Evolutionary conservation across 2,888 invertebrate genomes (phyloP).

Genomic region (Autographa gamma): DNA sequence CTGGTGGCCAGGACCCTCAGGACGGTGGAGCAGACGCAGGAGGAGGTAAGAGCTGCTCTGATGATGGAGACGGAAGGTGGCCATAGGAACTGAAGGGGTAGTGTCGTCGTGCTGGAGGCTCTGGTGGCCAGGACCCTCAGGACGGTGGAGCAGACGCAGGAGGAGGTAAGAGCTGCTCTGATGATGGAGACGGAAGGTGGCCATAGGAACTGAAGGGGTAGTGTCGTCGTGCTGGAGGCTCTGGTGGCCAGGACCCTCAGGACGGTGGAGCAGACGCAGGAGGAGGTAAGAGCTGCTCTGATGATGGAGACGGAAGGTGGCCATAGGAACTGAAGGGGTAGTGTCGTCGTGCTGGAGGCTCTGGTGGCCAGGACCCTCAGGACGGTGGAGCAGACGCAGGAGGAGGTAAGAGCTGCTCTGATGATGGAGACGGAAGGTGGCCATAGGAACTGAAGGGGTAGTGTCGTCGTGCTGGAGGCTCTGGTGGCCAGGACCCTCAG

Average conservation of each 20-base stretch:
- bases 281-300: constrained; percentile 87
- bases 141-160: constrained; percentile 97
- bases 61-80: neutral
- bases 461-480: constrained; percentile 98
- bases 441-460: no score
- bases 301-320: neutral
- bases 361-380: constrained; percentile 96
- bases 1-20: constrained; percentile 96
- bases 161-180: constrained; percentile 87
- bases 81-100: no score
- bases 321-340: no score
- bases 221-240: constrained; percentile 98
- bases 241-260: constrained; percentile 96
- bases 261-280: constrained; percentile 97
- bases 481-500: constrained; percentile 96
- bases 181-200: neutral
- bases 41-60: constrained; percentile 87
- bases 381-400: constrained; percentile 97
- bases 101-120: constrained; percentile 98
- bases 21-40: constrained; percentile 97
- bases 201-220: no score
- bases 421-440: neutral
- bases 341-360: constrained; percentile 98
- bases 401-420: constrained; percentile 87
- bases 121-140: constrained; percentile 96